Evolutionary conservation across 2,888 invertebrate species (phyloP).

Genomic region (Conops quadrifasciatus): DNA sequence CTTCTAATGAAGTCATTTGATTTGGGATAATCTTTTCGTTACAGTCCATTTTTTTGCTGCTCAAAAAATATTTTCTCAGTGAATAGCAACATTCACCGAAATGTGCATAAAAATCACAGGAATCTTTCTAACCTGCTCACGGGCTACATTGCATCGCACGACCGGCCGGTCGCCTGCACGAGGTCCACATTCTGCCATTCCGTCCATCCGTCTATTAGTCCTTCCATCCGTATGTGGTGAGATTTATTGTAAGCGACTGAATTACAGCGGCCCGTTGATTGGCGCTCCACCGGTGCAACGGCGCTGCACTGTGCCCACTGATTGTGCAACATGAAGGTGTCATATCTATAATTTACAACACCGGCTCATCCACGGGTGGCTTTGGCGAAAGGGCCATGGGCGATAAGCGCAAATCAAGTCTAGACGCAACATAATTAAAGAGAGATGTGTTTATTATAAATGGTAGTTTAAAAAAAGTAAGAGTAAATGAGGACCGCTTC

Average conservation of each 20-base stretch:
- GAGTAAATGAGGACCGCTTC: too few relatives aligned
- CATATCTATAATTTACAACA: conserved; percentile 63
- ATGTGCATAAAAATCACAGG: conserved; percentile 30
- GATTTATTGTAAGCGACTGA: conserved; percentile 30
- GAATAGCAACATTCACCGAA: conserved; percentile 5
- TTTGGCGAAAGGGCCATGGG: conserved; percentile 44
- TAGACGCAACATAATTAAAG: too few relatives aligned
- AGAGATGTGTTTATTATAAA: too few relatives aligned
- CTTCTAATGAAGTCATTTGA: conserved; percentile 26
- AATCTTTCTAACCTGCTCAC: conserved; percentile 26
- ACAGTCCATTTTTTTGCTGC: conserved; percentile 12
- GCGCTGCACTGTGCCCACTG: conserved; percentile 7
- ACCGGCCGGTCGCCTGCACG: too few relatives aligned
- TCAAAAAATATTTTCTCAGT: too few relatives aligned
- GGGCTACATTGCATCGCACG: too few relatives aligned
- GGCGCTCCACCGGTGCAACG: too few relatives aligned
- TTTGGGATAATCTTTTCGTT: conserved; percentile 12
- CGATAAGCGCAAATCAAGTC: conserved; percentile 19
- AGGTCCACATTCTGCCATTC: conserved; percentile 6
- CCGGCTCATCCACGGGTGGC: conserved; percentile 58
- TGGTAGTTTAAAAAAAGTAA: too few relatives aligned
- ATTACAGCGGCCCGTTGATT: conserved; percentile 8
- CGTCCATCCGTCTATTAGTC: too few relatives aligned
- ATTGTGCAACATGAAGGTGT: conserved; percentile 53
- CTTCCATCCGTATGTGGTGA: conserved; percentile 6